These are phyloP conservation scores for Anthopleura xanthogrammica DNA, from an alignment of 92 coral and sea anemone genomes.

Conservation along the genomic window DNA sequence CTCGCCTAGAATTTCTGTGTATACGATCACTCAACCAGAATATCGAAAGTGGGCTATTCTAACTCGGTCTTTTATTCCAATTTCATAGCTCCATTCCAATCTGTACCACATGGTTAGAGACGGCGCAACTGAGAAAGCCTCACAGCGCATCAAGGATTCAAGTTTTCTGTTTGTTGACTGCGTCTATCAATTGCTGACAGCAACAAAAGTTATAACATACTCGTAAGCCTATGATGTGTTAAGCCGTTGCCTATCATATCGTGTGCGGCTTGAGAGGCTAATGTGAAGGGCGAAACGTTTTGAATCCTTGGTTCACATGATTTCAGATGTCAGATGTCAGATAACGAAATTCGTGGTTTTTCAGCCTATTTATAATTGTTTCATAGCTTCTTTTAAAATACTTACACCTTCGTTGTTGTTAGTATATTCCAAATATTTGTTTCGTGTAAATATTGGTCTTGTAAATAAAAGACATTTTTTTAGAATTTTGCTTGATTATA, in stretches of 20 bases:
- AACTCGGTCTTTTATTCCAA: neutral
- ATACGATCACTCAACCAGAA: no score
- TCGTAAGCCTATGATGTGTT: slow-evolving; percentile 38
- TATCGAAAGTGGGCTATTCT: no score
- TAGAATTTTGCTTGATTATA: no score
- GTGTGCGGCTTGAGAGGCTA: no score
- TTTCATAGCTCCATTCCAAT: slow-evolving; percentile 85
- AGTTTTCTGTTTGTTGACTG: slow-evolving; percentile 84
- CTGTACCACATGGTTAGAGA: slow-evolving; percentile 94
- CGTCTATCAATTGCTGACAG: slow-evolving; percentile 81
- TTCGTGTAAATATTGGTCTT: neutral
- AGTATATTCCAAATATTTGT: neutral
- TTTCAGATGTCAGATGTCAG: no score
- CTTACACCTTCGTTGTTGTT: neutral
- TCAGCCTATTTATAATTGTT: neutral
- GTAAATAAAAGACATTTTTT: neutral
- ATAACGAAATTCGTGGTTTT: no score
- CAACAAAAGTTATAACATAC: slow-evolving; percentile 82
- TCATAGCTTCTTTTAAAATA: neutral
- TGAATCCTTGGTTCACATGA: no score
- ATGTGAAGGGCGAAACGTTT: no score
- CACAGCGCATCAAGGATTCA: slow-evolving; percentile 71
- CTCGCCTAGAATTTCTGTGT: no score
- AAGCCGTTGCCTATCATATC: no score
- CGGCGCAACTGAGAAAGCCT: slow-evolving; percentile 73